Percentiles rank a stretch among this genome's conserved stretches.
phyloP scores from a whole-genome alignment of 1,140 invertebrate species.

The Andrena cerasifolii region DNA sequence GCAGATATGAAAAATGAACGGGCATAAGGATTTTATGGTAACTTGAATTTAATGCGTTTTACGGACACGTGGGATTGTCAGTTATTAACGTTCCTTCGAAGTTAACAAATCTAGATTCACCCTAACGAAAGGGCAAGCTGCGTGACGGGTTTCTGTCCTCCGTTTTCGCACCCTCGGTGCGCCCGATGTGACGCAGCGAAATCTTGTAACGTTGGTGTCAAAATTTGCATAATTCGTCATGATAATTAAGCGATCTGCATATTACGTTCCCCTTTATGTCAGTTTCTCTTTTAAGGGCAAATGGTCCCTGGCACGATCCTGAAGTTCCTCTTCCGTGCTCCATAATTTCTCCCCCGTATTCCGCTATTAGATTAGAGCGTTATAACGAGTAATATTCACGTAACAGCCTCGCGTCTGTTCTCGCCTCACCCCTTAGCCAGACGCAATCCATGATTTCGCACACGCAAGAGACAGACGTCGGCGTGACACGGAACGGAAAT shows the following conservation, averaged over 20 bases:
- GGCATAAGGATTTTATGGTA: neutral
- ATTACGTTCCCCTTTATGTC: conserved; percentile 64
- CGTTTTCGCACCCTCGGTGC: conserved; percentile 25
- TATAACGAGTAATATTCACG: conserved; percentile 68
- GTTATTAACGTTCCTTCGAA: conserved; percentile 22
- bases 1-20: neutral
- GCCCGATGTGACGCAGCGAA: conserved; percentile 45
- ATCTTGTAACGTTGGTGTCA: conserved; percentile 68
- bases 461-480: conserved; percentile 15
- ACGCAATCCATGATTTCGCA: conserved; percentile 25
- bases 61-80: neutral
- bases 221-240: conserved; percentile 74
- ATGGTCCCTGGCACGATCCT: conserved; percentile 58
- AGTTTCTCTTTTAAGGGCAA: conserved; percentile 63
- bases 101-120: conserved; percentile 28
- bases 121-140: conserved; percentile 55
- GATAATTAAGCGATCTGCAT: conserved; percentile 78
- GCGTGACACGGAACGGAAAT: conserved; percentile 37
- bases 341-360: conserved; percentile 45
- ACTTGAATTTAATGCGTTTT: neutral
- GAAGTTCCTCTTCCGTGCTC: conserved; percentile 41
- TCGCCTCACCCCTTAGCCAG: neutral
- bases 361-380: conserved; percentile 62
- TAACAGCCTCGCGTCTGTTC: conserved; percentile 43
- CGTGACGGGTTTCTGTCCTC: conserved; percentile 35